These are phyloP conservation scores for Pao palembangensis DNA, from an alignment of 2,113 vertebrate genomes.

Conservation along the genomic window DNA sequence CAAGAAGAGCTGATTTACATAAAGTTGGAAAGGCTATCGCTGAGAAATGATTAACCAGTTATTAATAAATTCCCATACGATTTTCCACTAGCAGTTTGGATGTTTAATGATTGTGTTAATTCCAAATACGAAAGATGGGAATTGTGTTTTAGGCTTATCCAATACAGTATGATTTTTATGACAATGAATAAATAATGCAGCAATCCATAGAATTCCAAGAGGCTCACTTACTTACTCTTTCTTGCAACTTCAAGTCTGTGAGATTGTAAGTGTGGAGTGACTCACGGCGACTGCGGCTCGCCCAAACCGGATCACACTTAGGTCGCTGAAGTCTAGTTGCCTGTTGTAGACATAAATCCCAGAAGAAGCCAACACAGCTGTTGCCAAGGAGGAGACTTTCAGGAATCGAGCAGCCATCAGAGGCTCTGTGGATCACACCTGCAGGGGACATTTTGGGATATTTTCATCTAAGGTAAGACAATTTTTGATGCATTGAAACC, in stretches of 20 bases:
- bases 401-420: conserved; percentile 83
- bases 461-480: not conserved
- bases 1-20: no score
- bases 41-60: no score
- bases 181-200: not conserved
- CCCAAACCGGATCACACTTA: conserved; percentile 86
- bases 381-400: conserved; percentile 79
- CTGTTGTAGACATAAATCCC: conserved; percentile 81
- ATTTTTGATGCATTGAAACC: not conserved
- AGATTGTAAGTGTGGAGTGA: not conserved
- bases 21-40: no score
- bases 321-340: conserved; percentile 84
- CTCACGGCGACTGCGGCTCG: conserved; percentile 88
- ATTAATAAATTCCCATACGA: no score
- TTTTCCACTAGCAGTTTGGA: not conserved
- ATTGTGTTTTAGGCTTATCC: no score
- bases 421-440: conserved; percentile 56
- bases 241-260: not conserved
- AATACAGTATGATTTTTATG: not conserved
- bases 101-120: not conserved
- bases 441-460: not conserved
- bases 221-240: no score
- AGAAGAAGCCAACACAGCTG: conserved; percentile 77
- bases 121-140: no score
- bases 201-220: not conserved